Evolutionary conservation across 2,113 vertebrate species (phyloP).

Genomic region (Oryzias melastigma): DNA sequence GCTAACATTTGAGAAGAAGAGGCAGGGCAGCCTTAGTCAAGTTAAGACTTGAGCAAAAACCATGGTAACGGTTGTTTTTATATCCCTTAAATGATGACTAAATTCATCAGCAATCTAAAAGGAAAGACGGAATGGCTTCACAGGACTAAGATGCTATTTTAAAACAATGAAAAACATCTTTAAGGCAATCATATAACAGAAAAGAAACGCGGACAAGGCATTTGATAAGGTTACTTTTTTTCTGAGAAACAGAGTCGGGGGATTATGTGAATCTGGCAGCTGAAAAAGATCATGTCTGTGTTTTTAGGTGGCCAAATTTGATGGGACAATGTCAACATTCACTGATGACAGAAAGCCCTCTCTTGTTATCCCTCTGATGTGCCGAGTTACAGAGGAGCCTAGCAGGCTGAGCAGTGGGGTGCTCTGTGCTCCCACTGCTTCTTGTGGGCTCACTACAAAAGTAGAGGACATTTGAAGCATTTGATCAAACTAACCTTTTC

Average conservation of each 20-base stretch:
- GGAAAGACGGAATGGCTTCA: too few relatives aligned
- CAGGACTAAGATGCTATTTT: neutral
- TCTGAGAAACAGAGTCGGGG: slow-evolving; percentile 61
- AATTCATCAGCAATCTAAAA: neutral
- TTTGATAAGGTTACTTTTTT: slow-evolving; percentile 73
- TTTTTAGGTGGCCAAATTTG: slow-evolving; percentile 60
- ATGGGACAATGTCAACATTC: slow-evolving; percentile 52
- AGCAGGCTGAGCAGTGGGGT: slow-evolving; percentile 49
- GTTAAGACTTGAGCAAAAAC: slow-evolving; percentile 3
- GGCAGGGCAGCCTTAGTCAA: slow-evolving; percentile 12
- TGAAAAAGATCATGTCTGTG: slow-evolving; percentile 77
- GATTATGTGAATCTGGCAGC: slow-evolving; percentile 55
- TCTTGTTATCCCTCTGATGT: slow-evolving; percentile 72
- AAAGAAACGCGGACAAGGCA: slow-evolving; percentile 55
- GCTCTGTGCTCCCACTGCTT: slow-evolving; percentile 49
- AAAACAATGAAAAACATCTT: slow-evolving; percentile 48
- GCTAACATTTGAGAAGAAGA: slow-evolving; percentile 2
- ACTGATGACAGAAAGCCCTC: slow-evolving; percentile 48
- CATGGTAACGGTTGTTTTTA: neutral
- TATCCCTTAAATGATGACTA: slow-evolving; percentile 1
- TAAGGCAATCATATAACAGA: slow-evolving; percentile 32
- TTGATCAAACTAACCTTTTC: slow-evolving; percentile 39
- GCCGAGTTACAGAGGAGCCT: slow-evolving; percentile 46
- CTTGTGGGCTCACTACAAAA: slow-evolving; percentile 44
- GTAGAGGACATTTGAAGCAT: slow-evolving; percentile 49